Evolutionary conservation across 2,888 invertebrate species (phyloP).

Genomic region (Rambutsinella grinnellia): DNA sequence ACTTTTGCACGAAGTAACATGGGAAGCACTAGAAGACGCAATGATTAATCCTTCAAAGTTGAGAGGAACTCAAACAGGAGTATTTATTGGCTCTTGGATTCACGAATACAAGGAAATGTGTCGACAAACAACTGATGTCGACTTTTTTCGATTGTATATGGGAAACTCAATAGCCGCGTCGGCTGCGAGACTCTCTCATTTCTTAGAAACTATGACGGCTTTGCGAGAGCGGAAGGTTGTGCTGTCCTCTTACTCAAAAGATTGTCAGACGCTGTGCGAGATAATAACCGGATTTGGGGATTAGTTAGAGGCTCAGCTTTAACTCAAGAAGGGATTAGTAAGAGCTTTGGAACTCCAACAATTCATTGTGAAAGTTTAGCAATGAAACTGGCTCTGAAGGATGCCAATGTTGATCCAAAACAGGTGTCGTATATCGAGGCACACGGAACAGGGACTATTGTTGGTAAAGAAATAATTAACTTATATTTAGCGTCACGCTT

Average conservation of each 20-base stretch:
- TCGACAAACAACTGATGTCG: not conserved
- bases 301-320: slow-evolving; percentile 66
- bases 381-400: slow-evolving; percentile 35
- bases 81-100: slow-evolving; percentile 26
- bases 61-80: not conserved
- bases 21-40: slow-evolving; percentile 22
- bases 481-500: too few relatives aligned
- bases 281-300: slow-evolving; percentile 63
- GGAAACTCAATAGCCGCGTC: slow-evolving; percentile 2
- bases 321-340: slow-evolving; percentile 68
- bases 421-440: slow-evolving; percentile 34
- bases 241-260: slow-evolving; percentile 66
- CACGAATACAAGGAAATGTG: slow-evolving; percentile 13
- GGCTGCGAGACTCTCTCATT: not conserved
- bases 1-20: slow-evolving; percentile 16
- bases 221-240: slow-evolving; percentile 68
- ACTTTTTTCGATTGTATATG: not conserved
- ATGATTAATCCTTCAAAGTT: slow-evolving; percentile 9
- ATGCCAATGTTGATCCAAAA: slow-evolving; percentile 33
- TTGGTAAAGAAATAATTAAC: slow-evolving; percentile 18
- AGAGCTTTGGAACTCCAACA: slow-evolving; percentile 67
- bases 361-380: slow-evolving; percentile 30
- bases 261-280: slow-evolving; percentile 58
- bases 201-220: slow-evolving; percentile 66
- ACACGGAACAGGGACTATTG: slow-evolving; percentile 36